phyloP scores from a whole-genome alignment of 2,888 invertebrate species.

The Macrosiphum euphorbiae region DNA sequence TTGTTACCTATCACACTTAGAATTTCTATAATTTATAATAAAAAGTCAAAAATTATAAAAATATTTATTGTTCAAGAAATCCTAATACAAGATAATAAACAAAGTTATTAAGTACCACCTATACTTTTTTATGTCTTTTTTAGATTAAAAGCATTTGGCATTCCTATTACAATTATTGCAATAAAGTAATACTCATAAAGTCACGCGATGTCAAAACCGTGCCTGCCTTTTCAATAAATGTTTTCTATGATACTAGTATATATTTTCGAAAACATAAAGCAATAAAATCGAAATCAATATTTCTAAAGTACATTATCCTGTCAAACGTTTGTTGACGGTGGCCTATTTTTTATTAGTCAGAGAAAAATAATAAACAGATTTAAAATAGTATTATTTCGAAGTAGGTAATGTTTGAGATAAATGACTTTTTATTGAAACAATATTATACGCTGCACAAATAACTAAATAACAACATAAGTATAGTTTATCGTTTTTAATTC shows the following conservation, averaged over 20 bases:
- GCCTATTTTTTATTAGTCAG: background rate
- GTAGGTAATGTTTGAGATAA: background rate
- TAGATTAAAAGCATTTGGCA: slow-evolving; percentile 37
- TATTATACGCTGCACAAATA: background rate
- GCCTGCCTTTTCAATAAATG: slow-evolving; percentile 49
- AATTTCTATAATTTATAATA: background rate
- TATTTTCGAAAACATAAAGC: slow-evolving; percentile 44
- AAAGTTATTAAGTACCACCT: background rate
- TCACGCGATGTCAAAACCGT: slow-evolving; percentile 50
- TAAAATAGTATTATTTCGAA: background rate
- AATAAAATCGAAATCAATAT: slow-evolving; percentile 56
- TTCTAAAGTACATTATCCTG: background rate
- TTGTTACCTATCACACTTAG: background rate
- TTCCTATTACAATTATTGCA: slow-evolving; percentile 36
- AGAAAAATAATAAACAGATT: background rate
- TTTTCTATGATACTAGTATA: background rate
- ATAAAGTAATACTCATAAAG: slow-evolving; percentile 25
- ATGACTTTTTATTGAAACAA: background rate
- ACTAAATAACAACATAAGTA: background rate
- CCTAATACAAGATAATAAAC: background rate
- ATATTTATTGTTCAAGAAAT: background rate
- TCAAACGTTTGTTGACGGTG: background rate
- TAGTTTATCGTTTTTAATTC: background rate
- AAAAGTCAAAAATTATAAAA: background rate
- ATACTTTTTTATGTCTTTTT: background rate